phyloP scores from a whole-genome alignment of 2,113 vertebrate genomes.

The Channa argus region DNA sequence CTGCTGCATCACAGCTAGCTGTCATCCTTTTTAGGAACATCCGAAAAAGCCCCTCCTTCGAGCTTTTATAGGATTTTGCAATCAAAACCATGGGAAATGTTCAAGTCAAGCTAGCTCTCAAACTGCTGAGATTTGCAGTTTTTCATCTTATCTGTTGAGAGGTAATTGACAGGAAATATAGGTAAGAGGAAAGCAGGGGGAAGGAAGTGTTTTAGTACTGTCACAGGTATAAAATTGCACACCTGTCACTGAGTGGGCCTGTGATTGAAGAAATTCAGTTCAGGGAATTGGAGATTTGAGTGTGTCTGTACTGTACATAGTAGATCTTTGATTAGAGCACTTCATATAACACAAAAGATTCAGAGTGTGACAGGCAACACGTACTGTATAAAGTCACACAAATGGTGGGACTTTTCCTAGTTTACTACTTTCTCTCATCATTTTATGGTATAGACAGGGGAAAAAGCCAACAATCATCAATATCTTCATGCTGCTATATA shows the following conservation, averaged over 20 bases:
- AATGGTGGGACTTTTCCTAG: not conserved
- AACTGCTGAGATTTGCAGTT: constrained; percentile 70
- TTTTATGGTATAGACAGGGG: not conserved
- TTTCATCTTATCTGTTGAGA: constrained; percentile 50
- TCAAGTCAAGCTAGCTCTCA: constrained; percentile 46
- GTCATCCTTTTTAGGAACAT: constrained; percentile 40
- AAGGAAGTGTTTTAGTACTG: constrained; percentile 59
- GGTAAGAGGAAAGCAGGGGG: constrained; percentile 49
- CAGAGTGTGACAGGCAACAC: constrained; percentile 33
- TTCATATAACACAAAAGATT: constrained; percentile 43
- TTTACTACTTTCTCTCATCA: not conserved
- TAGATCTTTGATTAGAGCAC: constrained; percentile 32
- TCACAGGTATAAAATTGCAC: constrained; percentile 58
- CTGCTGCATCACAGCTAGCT: no score
- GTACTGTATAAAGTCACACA: constrained; percentile 28
- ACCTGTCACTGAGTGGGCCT: constrained; percentile 52
- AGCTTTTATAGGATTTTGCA: constrained; percentile 67
- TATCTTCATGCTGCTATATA: no score
- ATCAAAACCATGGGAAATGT: constrained; percentile 62
- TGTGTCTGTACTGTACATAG: constrained; percentile 31
- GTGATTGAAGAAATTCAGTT: constrained; percentile 59
- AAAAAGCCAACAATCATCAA: no score
- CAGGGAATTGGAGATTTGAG: constrained; percentile 52
- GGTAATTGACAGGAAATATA: constrained; percentile 73
- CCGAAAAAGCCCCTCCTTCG: constrained; percentile 51